phyloP scores from a whole-genome alignment of 1,140 invertebrate species.

The Drosophila orosa region DNA sequence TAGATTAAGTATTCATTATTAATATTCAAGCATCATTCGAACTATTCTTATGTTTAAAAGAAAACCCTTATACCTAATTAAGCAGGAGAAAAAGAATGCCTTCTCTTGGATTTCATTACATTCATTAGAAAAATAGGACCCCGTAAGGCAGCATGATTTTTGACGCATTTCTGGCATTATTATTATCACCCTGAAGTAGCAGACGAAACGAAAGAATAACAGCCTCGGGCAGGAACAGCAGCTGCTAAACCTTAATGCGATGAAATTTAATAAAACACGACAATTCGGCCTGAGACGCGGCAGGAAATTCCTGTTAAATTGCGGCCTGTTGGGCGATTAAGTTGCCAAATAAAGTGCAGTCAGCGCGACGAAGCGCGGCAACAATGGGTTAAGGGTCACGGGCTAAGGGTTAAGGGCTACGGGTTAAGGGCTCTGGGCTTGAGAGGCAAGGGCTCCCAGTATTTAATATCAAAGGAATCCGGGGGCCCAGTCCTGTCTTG shows the following conservation, averaged over 20 bases:
- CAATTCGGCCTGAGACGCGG: conserved; percentile 22
- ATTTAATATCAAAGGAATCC: conserved; percentile 80
- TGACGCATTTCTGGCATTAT: conserved; percentile 58
- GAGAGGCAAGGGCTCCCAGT: conserved; percentile 21
- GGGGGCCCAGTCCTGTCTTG: conserved; percentile 41
- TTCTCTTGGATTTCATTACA: not conserved
- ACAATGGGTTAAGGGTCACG: conserved; percentile 59
- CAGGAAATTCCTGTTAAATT: conserved; percentile 72
- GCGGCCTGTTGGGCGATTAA: conserved; percentile 74
- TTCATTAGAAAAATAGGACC: not conserved
- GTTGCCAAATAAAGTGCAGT: conserved; percentile 80
- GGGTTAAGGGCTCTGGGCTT: conserved; percentile 8
- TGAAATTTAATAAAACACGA: conserved; percentile 76
- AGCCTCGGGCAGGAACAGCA: conserved; percentile 31
- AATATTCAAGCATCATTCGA: not conserved
- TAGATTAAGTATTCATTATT: not conserved
- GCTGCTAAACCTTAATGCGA: conserved; percentile 61
- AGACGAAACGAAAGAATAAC: conserved; percentile 14
- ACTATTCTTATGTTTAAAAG: too few relatives aligned
- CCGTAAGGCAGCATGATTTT: conserved; percentile 50
- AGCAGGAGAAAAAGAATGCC: not conserved
- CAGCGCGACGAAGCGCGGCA: conserved; percentile 46
- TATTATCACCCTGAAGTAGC: conserved; percentile 46
- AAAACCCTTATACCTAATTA: not conserved
- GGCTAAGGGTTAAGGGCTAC: conserved; percentile 21